Base-by-base conservation (phyloP, 2,888 invertebrate species). In the Calliphora vomitoria region DNA sequence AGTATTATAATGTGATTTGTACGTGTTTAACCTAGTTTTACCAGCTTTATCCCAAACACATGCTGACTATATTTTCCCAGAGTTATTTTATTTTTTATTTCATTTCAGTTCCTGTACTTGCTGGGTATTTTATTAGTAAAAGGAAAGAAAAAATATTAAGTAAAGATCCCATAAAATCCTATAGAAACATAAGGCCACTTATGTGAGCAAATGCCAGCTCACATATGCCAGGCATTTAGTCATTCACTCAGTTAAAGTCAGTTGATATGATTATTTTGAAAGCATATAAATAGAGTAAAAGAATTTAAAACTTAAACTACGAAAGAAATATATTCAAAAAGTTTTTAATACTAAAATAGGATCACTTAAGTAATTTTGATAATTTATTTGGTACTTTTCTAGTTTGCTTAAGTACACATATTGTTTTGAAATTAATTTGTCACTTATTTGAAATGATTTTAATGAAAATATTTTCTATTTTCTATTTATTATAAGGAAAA, bases 1-100 rank as follows among this genome's bases (percentile, higher is more conserved):
- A 82, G 82, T 82, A 82, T 82, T 78, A 76, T 87, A 93, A 93
- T 93, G 92, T 91, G 93, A 92, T 93, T 93, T 93, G 93, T 93
- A 93, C 93, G 93, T 93, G 93, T 92, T 93, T 93, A 92, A 90
- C 91, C 89, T 72, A 87, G 35, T 55, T 85, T 85, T 75, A 5
- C 10, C 20, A 25, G 47, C 44, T 18, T 64, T 62, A 69, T 25
- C 38, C 50, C n/a, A 50, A 38, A 55, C 38, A 50, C 60, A 68
- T 41, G 60, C 15, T 74, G 38, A 62, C 62, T 31, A 60, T 71
- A 62, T 64, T 25, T 58, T 50, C 38, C 71, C 47, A 60, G 25
- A 82, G 50, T 76, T 55, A 64, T 72, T 76, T 82, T 64, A 68
- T 79, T 55, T 76, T 64, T 38, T 11, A 62, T 13, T 75, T 72